Conservation (phyloP, 2,888 invertebrate species). For the Ochropacha duplaris region DNA sequence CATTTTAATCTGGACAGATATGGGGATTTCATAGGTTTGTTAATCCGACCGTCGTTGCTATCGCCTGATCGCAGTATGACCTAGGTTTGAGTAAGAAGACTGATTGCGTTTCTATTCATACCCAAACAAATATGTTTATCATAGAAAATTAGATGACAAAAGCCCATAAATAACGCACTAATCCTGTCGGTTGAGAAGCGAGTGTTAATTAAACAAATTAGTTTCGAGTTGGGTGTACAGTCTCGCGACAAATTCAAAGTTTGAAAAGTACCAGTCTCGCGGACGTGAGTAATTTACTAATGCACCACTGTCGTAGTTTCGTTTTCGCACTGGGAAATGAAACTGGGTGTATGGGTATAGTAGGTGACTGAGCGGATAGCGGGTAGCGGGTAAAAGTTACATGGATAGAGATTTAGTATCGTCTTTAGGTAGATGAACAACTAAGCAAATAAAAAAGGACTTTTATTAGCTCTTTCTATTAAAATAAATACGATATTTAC, state of each 20-base stretch:
- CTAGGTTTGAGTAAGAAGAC: background rate
- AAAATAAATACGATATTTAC: no score
- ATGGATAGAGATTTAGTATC: constrained; percentile 4
- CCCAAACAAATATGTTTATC: background rate
- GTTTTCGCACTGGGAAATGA: constrained; percentile 56
- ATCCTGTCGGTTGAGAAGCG: constrained; percentile 19
- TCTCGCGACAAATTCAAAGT: constrained; percentile 73
- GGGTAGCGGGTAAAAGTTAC: no score
- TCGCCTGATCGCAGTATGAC: no score
- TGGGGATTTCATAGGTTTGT: no score
- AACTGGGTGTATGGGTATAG: constrained; percentile 25
- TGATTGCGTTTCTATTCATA: background rate
- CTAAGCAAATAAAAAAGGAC: no score
- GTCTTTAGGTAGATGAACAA: no score
- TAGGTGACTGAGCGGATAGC: constrained; percentile 18
- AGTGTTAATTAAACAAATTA: constrained; percentile 74
- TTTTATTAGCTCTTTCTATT: no score
- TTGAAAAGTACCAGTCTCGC: constrained; percentile 64
- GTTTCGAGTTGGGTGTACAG: constrained; percentile 61
- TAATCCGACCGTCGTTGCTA: no score
- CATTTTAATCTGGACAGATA: no score
- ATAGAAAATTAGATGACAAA: constrained; percentile 4
- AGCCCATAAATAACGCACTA: constrained; percentile 29
- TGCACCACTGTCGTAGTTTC: constrained; percentile 65
- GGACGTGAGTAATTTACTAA: constrained; percentile 82